Evolutionary conservation across 2,113 vertebrate genomes (phyloP).

Genomic region (Ramphastos sulfuratus): DNA sequence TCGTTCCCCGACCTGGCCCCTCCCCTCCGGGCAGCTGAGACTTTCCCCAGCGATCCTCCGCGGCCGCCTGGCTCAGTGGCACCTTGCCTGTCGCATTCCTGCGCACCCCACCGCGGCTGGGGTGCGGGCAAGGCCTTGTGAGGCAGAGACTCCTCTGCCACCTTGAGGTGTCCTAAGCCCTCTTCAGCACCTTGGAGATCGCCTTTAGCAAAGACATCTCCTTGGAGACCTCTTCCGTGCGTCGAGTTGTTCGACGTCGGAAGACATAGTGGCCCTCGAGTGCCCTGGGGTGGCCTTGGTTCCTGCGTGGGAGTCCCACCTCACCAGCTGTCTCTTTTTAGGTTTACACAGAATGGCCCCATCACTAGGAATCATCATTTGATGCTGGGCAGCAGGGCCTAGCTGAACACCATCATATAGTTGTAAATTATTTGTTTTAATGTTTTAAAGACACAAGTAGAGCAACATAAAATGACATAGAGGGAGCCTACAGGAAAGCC

Average conservation of each 20-base stretch:
- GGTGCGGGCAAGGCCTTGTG: neutral
- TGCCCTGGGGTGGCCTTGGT: neutral
- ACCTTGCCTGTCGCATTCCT: rapidly evolving
- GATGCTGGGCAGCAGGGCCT: rapidly evolving
- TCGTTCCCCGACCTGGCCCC: neutral
- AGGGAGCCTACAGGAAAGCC: neutral
- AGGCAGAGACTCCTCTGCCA: neutral
- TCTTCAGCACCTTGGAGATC: neutral
- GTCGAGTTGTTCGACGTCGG: rapidly evolving
- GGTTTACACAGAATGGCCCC: rapidly evolving
- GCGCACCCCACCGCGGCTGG: rapidly evolving
- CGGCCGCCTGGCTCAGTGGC: too few relatives aligned
- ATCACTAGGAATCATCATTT: rapidly evolving
- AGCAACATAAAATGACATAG: neutral
- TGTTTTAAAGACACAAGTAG: neutral
- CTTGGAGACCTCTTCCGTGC: neutral
- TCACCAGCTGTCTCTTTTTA: rapidly evolving
- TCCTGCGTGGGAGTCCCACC: rapidly evolving
- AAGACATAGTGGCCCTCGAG: rapidly evolving
- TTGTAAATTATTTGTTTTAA: neutral
- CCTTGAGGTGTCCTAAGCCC: rapidly evolving
- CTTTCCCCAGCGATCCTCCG: neutral
- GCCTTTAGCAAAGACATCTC: neutral
- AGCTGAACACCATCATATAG: rapidly evolving
- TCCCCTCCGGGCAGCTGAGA: neutral